Evolutionary conservation across 2,888 invertebrate genomes (phyloP), one percentile per base, ranked within the genome.

Genomic region (Heliothis peltigera): DNA sequence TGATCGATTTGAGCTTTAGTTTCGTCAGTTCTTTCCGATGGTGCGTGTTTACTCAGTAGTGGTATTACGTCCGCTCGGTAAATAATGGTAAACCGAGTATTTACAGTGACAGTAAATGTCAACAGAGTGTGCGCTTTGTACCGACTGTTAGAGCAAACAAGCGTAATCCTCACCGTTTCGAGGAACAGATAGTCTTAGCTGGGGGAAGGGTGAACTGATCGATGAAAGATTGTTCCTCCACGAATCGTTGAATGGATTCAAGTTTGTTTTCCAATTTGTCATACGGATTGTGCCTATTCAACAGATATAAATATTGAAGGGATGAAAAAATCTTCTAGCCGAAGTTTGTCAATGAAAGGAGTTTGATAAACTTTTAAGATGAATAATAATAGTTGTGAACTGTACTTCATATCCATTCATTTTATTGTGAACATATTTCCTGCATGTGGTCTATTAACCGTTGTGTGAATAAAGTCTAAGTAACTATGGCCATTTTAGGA

Each of bases 41-140:
- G 49, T 64, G 51, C 56, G 70, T 87, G 85, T 89, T 87, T 87
- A 75, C 81, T 83, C 70, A 84, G 83, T 80, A 82, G 84, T 81
- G 84, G 86, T 89, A 90, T 89, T 89, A 90, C 87, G 89, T 89
- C 89, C 90, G 84, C 83, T 87, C 83, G 67, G 91, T 89, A 93
- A 94, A 93, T 92, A 94, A 90, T 89, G 90, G 91, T 92, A 89
- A 88, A 91, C 91, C 89, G 86, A 89, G 89, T 93, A 90, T 94
- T 92, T 92, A 88, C 93, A 66, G 84, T 90, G 89, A 91, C 92
- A 90, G 92, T 87, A 84, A 89, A 88, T 89, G 92, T 93, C 92
- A 93, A 93, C 90, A 93, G 86, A 90, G 85, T 91, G 91, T 88
- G 89, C 91, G 89, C 91, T 93, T 93, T 92, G 90, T 90, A 91